Evolutionary conservation across 1,140 invertebrate species (phyloP).

Genomic region (Coptotermes formosanus): DNA sequence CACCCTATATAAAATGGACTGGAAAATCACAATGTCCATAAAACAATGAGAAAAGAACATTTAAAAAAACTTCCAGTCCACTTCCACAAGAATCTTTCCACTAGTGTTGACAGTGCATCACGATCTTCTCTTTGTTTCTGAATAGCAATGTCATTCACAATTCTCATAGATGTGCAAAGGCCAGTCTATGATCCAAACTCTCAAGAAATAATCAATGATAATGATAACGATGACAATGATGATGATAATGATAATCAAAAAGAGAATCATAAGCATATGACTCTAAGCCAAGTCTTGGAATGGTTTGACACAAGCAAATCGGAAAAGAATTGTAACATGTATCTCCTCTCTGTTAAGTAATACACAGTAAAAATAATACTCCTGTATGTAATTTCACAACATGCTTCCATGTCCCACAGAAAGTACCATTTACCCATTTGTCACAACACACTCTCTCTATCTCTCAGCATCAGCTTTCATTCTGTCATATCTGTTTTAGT

Average conservation of each 20-base stretch:
- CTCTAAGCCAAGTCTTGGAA: constrained; percentile 4
- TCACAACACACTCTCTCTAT: background rate
- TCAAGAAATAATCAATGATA: background rate
- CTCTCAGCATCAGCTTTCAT: background rate
- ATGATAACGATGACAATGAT: no score
- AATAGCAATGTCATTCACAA: background rate
- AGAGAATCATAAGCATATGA: background rate
- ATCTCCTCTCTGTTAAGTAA: constrained; percentile 4
- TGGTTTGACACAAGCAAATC: constrained; percentile 6
- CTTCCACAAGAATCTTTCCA: background rate
- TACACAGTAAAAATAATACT: constrained; percentile 13
- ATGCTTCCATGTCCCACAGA: background rate
- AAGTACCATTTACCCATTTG: background rate
- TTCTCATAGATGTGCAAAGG: background rate
- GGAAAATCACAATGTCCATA: constrained; percentile 2
- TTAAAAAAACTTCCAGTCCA: background rate
- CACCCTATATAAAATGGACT: background rate
- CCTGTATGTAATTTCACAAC: background rate
- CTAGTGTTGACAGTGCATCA: background rate
- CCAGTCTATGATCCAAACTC: constrained; percentile 1
- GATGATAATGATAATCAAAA: no score
- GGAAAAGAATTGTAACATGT: background rate
- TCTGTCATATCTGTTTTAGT: background rate
- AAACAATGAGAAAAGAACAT: background rate
- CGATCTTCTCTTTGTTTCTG: no score